phyloP scores from a whole-genome alignment of 1,140 invertebrate species.

The Trichonephila inaurata region DNA sequence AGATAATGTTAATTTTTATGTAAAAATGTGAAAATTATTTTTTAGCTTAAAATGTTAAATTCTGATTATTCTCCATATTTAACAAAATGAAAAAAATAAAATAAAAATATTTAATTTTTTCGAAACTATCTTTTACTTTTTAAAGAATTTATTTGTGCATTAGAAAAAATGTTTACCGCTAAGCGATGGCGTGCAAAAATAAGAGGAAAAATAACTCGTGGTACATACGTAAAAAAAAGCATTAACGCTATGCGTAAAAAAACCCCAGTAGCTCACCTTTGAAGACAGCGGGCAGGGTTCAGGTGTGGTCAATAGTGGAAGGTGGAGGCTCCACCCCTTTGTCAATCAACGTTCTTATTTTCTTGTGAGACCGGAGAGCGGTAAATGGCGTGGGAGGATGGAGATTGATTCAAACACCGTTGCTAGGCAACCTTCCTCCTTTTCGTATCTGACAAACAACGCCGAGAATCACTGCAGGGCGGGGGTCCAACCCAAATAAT shows the following conservation, averaged over 20 bases:
- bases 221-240: not conserved
- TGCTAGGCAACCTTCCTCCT: slow-evolving; percentile 62
- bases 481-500: slow-evolving; percentile 30
- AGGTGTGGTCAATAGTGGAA: slow-evolving; percentile 66
- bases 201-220: not conserved
- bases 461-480: slow-evolving; percentile 43
- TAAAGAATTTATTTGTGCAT: not conserved
- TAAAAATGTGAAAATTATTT: no score
- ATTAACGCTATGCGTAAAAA: not conserved
- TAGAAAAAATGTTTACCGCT: not conserved
- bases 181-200: not conserved
- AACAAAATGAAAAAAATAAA: not conserved
- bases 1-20: no score
- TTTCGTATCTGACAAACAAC: slow-evolving; percentile 69
- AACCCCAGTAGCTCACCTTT: slow-evolving; percentile 50
- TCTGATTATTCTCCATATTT: not conserved
- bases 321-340: slow-evolving; percentile 58
- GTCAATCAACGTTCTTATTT: slow-evolving; percentile 72
- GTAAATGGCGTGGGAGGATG: slow-evolving; percentile 74
- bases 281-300: slow-evolving; percentile 4
- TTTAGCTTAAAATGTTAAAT: not conserved
- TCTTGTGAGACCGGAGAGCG: slow-evolving; percentile 64
- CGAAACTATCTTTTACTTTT: not conserved
- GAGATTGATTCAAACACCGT: slow-evolving; percentile 74
- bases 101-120: not conserved